Base-by-base conservation (phyloP, 1,140 invertebrate species). In the Myzus persicae region DNA sequence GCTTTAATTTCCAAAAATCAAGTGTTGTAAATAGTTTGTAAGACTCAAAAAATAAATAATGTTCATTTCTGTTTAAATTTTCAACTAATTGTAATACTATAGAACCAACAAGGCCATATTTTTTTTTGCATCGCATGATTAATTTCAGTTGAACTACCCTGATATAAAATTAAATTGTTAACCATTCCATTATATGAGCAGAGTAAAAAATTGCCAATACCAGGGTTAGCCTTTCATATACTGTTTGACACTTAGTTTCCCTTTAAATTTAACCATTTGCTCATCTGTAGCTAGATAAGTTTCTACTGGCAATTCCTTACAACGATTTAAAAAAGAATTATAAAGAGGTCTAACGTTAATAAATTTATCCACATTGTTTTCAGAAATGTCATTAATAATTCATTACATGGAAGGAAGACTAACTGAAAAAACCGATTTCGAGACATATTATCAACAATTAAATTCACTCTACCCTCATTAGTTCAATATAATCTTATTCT, bases 211-310 rank as follows among this genome's bases (percentile, higher is more conserved):
- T 94, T 94, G 94, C 93, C 93, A 18, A 89, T 36, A 44, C 87
- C 87, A n/a, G n/a, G n/a, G n/a, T n/a, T n/a, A n/a, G n/a, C n/a
- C n/a, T n/a, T n/a, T n/a, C n/a, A n/a, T n/a, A n/a, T n/a, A n/a
- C n/a, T n/a, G n/a, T n/a, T n/a, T n/a, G n/a, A n/a, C n/a, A n/a
- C 87, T 48, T 40, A 94, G 54, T 31, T 93, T 26, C 24, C 95
- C 94, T 90, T 94, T 94, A 93, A 95, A 95, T 14, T 94, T 94
- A 0, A 94, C 93, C 94, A 95, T 94, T 93, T 95, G 94, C 82
- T 94, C 94, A 94, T 95, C 94, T 82, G 94, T 91, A 54, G 46
- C 93, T 42, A 94, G 81, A 26, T 94, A 8, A 91, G 93, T 81
- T 93, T 94, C 94, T 44, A 94, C 14, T n/a, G 54, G 38, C 8